phyloP scores from a whole-genome alignment of 2,113 vertebrate genomes.

The Uropsilus gracilis region DNA sequence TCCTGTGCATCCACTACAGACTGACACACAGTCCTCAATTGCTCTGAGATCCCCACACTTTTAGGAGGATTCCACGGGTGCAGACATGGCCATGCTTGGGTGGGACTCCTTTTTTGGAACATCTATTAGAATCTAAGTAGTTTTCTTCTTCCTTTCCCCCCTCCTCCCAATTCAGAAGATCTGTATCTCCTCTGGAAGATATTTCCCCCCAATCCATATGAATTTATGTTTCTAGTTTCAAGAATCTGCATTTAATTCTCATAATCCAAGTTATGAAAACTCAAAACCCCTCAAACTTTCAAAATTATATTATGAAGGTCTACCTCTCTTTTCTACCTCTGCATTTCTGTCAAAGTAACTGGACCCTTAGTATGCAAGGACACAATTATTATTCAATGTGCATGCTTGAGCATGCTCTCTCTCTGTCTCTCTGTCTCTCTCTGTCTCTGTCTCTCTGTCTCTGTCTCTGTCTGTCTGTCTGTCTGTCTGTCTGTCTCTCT shows the following conservation, averaged over 20 bases:
- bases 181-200: background rate
- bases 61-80: background rate
- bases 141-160: background rate
- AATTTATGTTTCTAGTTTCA: background rate
- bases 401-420: too few relatives aligned
- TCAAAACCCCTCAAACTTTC: background rate
- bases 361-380: background rate
- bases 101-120: background rate
- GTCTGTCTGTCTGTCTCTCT: too few relatives aligned
- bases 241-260: constrained; percentile 8
- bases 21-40: background rate
- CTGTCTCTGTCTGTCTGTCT: too few relatives aligned
- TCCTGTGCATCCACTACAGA: background rate
- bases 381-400: background rate
- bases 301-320: constrained; percentile 8
- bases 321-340: background rate
- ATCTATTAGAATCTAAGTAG: background rate
- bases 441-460: too few relatives aligned
- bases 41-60: background rate
- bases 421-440: too few relatives aligned
- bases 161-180: background rate
- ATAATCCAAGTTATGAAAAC: constrained; percentile 5
- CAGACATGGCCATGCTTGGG: background rate
- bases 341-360: background rate
- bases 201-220: background rate